Evolutionary conservation across 1,140 invertebrate genomes (phyloP).

Genomic region (Aricia agestis): DNA sequence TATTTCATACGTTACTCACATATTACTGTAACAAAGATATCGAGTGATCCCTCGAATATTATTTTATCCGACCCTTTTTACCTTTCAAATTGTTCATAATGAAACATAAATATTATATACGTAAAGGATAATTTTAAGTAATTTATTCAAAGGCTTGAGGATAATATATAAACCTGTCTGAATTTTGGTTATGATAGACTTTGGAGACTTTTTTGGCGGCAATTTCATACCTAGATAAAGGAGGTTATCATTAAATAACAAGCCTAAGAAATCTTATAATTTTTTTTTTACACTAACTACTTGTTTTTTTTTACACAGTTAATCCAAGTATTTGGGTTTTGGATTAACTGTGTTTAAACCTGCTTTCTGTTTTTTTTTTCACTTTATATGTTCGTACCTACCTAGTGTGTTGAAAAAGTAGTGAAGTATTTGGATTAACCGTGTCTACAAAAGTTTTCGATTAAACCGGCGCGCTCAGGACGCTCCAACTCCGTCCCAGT

Average conservation of each 20-base stretch:
- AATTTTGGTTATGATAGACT: too few species aligned
- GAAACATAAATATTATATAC: constrained; percentile 6
- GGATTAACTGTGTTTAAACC: background rate
- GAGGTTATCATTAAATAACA: too few species aligned
- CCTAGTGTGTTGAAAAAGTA: background rate
- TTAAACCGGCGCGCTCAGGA: constrained; percentile 20
- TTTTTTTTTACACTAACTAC: too few species aligned
- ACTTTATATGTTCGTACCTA: background rate
- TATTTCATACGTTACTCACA: background rate
- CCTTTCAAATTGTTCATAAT: background rate
- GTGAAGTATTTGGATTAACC: constrained; percentile 21
- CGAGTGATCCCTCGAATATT: background rate
- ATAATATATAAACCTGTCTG: too few species aligned
- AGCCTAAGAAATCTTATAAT: too few species aligned
- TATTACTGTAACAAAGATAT: background rate
- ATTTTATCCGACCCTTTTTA: constrained; percentile 8
- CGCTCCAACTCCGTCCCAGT: constrained; percentile 42
- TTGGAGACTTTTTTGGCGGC: too few species aligned
- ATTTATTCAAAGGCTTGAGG: background rate
- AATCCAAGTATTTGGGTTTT: too few species aligned
- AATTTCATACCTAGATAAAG: too few species aligned
- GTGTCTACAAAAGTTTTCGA: constrained; percentile 38
- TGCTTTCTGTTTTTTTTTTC: too few species aligned
- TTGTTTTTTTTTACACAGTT: too few species aligned
- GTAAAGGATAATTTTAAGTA: constrained; percentile 8